Conservation (phyloP, 2,797 vertebrate genomes). For the Notolepis coatsorum region DNA sequence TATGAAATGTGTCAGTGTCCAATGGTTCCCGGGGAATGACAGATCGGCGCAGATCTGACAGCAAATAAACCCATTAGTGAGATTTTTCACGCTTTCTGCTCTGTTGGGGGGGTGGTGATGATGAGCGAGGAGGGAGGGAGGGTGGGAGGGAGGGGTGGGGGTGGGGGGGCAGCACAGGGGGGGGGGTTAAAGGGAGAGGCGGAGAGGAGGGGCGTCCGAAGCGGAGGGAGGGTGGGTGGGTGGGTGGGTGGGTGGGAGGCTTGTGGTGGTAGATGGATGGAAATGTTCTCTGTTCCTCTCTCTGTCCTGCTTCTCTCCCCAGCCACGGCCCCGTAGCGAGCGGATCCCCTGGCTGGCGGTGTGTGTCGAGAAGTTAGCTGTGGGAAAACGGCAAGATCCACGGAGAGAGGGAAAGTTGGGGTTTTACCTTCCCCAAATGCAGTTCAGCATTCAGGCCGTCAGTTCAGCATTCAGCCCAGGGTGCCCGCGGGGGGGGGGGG, state of each 20-base stretch:
- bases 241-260: conserved; percentile 37
- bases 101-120: conserved; percentile 74
- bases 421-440: conserved; percentile 46
- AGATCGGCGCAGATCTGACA: conserved; percentile 85
- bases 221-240: conserved; percentile 57
- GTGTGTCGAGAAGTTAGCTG: conserved; percentile 23
- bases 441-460: conserved; percentile 30
- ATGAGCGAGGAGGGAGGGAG: conserved; percentile 26
- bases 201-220: conserved; percentile 66
- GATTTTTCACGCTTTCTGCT: conserved; percentile 86
- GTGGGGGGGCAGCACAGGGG: conserved; percentile 42
- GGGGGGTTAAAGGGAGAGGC: conserved; percentile 62
- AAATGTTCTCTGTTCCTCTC: conserved; percentile 40
- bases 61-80: conserved; percentile 88
- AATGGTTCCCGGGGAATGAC: conserved; percentile 82
- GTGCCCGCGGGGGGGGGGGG: conserved; percentile 29
- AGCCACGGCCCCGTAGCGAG: too few relatives aligned
- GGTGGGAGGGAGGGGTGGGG: not conserved
- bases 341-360: conserved; percentile 36
- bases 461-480: conserved; percentile 42
- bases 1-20: conserved; percentile 85
- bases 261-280: conserved; percentile 58
- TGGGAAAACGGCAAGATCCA: conserved; percentile 43
- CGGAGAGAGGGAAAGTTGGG: conserved; percentile 26
- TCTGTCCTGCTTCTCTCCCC: conserved; percentile 60